Evolutionary conservation across 2,888 invertebrate species (phyloP).

Genomic region (Drosophila bunnanda): DNA sequence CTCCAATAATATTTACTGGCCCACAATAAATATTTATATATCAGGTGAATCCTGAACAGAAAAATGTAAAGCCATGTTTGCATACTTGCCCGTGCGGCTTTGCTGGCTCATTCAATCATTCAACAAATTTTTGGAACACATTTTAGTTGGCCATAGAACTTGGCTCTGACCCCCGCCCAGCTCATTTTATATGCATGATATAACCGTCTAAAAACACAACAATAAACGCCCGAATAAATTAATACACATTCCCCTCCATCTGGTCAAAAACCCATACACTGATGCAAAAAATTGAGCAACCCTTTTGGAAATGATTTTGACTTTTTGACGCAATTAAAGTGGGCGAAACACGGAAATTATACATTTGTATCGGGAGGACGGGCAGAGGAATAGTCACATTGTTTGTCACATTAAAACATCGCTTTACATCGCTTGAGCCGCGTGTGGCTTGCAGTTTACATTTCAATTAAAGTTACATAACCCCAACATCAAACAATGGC

Average conservation of each 20-base stretch:
- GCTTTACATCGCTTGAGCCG: constrained; percentile 69
- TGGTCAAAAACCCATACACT: not conserved
- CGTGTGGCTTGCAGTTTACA: constrained; percentile 75
- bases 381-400: constrained; percentile 40
- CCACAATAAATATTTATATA: constrained; percentile 22
- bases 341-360: constrained; percentile 52
- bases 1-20: not conserved
- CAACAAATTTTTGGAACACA: constrained; percentile 14
- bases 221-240: constrained; percentile 64
- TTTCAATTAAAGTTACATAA: constrained; percentile 79
- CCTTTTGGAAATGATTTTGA: constrained; percentile 50
- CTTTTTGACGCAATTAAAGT: constrained; percentile 76
- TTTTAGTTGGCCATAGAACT: constrained; percentile 15
- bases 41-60: not conserved
- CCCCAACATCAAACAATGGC: constrained; percentile 67
- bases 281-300: constrained; percentile 27
- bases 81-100: constrained; percentile 12
- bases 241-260: constrained; percentile 1
- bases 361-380: constrained; percentile 7
- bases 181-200: constrained; percentile 70
- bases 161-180: constrained; percentile 6
- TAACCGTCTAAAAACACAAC: constrained; percentile 53
- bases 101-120: constrained; percentile 27
- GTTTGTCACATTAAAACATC: constrained; percentile 71
- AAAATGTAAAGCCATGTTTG: not conserved